Evolutionary conservation across 2,113 vertebrate species (phyloP).

Genomic region (Pagrus major): DNA sequence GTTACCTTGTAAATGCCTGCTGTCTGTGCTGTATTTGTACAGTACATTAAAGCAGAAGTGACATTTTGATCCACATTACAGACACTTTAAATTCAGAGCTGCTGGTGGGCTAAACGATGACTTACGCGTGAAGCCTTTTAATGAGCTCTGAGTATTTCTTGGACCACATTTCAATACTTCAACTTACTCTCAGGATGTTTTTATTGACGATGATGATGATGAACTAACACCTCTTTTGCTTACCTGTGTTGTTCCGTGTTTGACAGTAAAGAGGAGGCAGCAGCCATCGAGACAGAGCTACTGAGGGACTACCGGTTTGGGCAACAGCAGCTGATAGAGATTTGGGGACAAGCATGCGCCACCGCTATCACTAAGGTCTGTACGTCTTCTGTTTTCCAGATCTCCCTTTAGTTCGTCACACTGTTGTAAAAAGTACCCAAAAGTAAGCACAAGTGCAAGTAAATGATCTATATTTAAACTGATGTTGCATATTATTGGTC

Average conservation of each 20-base stretch:
- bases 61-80: background rate
- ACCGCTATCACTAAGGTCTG: slow-evolving; percentile 93
- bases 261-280: slow-evolving; percentile 88
- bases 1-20: background rate
- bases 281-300: slow-evolving; percentile 90
- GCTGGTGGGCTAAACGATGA: background rate
- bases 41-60: background rate
- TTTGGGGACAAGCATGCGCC: slow-evolving; percentile 93
- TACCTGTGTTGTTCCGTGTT: slow-evolving; percentile 20
- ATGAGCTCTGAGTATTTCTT: background rate
- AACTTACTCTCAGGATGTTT: background rate
- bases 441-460: no score
- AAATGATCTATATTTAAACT: no score
- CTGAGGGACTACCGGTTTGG: slow-evolving; percentile 93
- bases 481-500: no score
- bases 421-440: no score
- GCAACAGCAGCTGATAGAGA: slow-evolving; percentile 93
- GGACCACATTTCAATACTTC: no score
- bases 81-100: background rate
- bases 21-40: background rate
- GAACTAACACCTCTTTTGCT: background rate
- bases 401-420: background rate
- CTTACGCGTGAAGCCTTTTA: background rate
- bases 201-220: background rate
- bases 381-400: background rate